Conservation (phyloP, 2,888 invertebrate genomes). For the Embidobia sp. region DNA sequence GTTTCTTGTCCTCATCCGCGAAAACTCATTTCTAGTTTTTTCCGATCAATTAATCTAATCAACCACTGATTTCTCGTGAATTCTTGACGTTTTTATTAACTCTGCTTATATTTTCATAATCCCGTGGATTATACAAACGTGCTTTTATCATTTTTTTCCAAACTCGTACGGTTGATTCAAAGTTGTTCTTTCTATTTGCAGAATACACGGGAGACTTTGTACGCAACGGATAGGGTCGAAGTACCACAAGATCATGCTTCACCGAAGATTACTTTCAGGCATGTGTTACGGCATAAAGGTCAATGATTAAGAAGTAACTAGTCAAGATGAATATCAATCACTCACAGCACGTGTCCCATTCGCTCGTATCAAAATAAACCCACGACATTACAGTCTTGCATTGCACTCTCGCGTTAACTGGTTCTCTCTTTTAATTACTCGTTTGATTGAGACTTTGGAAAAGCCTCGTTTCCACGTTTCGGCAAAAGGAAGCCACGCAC, state of each 20-base stretch:
- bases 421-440: slow-evolving; percentile 40
- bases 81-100: no score
- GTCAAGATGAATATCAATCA: slow-evolving; percentile 73
- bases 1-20: no score
- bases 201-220: slow-evolving; percentile 22
- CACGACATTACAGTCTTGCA: slow-evolving; percentile 37
- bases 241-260: slow-evolving; percentile 39
- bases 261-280: slow-evolving; percentile 54
- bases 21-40: no score
- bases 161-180: no score
- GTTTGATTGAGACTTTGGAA: slow-evolving; percentile 33
- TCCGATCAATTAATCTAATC: no score
- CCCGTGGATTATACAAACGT: no score
- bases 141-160: no score
- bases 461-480: slow-evolving; percentile 16
- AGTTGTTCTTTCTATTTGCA: no score
- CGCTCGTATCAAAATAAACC: slow-evolving; percentile 61
- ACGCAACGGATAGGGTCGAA: not conserved
- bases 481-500: not conserved
- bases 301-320: slow-evolving; percentile 73
- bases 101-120: no score
- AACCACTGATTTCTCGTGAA: no score
- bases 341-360: slow-evolving; percentile 70
- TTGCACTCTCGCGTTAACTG: slow-evolving; percentile 46
- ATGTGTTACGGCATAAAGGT: slow-evolving; percentile 67